These are phyloP conservation scores for Ia io DNA, from an alignment of 2,113 vertebrate species.

Conservation along the genomic window DNA sequence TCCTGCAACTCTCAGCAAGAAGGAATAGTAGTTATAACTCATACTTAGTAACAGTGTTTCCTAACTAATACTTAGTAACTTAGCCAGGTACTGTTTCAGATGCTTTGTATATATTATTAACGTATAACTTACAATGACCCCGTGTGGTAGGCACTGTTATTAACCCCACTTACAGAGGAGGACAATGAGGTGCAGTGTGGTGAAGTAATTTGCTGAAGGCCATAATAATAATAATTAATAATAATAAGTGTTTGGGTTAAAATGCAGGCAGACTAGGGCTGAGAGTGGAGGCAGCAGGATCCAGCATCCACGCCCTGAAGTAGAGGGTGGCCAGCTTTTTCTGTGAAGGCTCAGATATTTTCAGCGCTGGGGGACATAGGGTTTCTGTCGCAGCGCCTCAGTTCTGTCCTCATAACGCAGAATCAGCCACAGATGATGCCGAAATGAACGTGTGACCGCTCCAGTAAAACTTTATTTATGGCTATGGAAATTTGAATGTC, in stretches of 20 bases:
- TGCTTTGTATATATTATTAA: neutral
- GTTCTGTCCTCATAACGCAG: neutral
- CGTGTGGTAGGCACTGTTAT: neutral
- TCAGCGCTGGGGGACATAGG: neutral
- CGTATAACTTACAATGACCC: neutral
- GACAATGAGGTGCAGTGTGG: neutral
- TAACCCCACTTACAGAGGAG: neutral
- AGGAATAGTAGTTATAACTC: neutral
- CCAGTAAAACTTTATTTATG: neutral
- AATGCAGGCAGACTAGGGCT: neutral
- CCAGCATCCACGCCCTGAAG: too few relatives aligned
- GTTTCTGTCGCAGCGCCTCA: neutral
- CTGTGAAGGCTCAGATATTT: neutral
- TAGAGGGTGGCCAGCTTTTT: neutral
- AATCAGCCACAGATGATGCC: neutral
- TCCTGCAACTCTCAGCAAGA: neutral
- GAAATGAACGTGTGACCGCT: neutral
- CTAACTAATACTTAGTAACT: neutral
- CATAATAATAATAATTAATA: neutral
- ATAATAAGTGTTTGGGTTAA: neutral
- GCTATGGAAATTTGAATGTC: constrained; percentile 9
- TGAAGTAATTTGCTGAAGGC: neutral
- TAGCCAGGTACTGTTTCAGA: neutral
- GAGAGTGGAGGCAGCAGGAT: neutral
- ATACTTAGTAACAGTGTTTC: neutral